phyloP scores from a whole-genome alignment of 2,888 invertebrate species.

The Rhagonycha fulva region DNA sequence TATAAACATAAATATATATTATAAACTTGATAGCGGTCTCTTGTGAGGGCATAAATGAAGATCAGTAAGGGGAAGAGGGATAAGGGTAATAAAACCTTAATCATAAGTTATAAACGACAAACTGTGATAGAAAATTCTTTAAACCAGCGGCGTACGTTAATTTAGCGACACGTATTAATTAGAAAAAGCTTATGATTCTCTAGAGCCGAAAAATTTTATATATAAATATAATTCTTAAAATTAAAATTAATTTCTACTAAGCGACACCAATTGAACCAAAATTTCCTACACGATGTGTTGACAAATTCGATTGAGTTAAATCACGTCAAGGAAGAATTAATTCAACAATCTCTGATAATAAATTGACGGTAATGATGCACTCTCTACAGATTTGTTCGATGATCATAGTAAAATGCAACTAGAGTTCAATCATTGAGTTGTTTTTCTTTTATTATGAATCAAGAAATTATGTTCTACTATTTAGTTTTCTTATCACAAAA shows the following conservation, averaged over 20 bases:
- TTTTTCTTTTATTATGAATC: background rate
- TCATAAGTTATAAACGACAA: constrained; percentile 45
- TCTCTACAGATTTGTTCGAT: background rate
- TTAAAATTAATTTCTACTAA: background rate
- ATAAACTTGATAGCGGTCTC: constrained; percentile 44
- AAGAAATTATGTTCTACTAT: background rate
- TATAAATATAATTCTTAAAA: background rate
- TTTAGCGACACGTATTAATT: background rate
- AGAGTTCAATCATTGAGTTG: background rate
- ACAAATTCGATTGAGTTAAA: background rate
- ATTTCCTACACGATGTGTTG: background rate
- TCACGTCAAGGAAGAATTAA: background rate
- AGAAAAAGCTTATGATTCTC: too few relatives aligned
- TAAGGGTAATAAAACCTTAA: constrained; percentile 48
- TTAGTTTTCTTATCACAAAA: background rate
- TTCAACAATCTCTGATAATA: background rate
- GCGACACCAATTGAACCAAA: background rate
- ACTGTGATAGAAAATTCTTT: constrained; percentile 33
- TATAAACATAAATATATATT: constrained; percentile 45
- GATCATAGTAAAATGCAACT: background rate
- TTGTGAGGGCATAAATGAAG: constrained; percentile 41
- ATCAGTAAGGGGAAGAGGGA: constrained; percentile 33
- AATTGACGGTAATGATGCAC: background rate
- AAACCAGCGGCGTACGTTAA: constrained; percentile 27
- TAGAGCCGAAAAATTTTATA: too few relatives aligned